Conservation (phyloP, 2,888 invertebrate genomes). For the Sturmia bella region DNA sequence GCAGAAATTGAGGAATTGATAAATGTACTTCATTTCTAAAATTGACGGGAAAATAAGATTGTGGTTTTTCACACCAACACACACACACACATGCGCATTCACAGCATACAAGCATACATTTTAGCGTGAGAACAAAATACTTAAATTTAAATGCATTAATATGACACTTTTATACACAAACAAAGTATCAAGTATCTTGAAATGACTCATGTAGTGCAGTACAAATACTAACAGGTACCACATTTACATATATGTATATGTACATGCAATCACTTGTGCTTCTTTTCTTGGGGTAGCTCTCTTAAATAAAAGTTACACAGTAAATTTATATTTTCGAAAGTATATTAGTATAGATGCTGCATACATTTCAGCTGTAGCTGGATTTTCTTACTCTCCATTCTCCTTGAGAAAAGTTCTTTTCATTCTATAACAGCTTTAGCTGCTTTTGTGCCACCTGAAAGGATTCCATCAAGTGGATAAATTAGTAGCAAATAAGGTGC, state of each 20-base stretch:
- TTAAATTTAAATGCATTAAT: conserved; percentile 10
- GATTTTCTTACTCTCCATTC: background rate
- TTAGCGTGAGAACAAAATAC: background rate
- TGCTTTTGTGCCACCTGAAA: conserved; percentile 54
- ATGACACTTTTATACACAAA: conserved; percentile 3
- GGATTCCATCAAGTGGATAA: conserved; percentile 69
- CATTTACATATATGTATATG: background rate
- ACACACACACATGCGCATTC: background rate
- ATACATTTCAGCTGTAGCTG: too few relatives aligned
- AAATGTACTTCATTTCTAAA: conserved; percentile 55
- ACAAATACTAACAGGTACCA: conserved; percentile 22
- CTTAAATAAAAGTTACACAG: too few relatives aligned
- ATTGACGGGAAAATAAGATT: conserved; percentile 61
- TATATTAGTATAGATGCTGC: conserved; percentile 11
- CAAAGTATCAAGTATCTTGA: background rate
- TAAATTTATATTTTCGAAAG: too few relatives aligned
- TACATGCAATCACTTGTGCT: too few relatives aligned
- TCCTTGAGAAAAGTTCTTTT: conserved; percentile 9
- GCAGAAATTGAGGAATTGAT: conserved; percentile 58
- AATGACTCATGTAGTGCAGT: conserved; percentile 22
- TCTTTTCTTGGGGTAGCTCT: too few relatives aligned
- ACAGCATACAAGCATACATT: background rate
- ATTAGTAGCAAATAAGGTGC: conserved; percentile 68
- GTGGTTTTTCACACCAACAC: conserved; percentile 35
- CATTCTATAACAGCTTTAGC: conserved; percentile 29